These are phyloP conservation scores for Orgyia antiqua DNA, from an alignment of 2,888 invertebrate species.

Conservation along the genomic window DNA sequence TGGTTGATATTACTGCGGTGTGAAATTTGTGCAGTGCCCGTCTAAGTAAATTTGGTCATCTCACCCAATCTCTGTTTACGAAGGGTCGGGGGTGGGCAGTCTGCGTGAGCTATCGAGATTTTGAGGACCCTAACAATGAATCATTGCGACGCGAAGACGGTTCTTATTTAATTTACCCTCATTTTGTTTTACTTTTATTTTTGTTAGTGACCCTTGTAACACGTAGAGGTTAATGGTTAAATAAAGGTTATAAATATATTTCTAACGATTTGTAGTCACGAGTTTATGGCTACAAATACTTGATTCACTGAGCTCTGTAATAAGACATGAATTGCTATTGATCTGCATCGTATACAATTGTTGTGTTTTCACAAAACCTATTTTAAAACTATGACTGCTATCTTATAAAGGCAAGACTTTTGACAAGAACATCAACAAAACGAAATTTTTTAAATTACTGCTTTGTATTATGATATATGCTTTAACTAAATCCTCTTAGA, in stretches of 20 bases:
- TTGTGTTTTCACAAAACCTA: too few relatives aligned
- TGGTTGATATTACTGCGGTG: constrained; percentile 37
- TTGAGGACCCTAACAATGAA: constrained; percentile 66
- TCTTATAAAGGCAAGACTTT: too few relatives aligned
- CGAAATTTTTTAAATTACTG: too few relatives aligned
- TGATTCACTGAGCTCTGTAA: too few relatives aligned
- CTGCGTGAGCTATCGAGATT: constrained; percentile 64
- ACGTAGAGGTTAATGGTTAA: constrained; percentile 7
- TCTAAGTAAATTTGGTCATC: constrained; percentile 77
- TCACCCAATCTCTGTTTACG: constrained; percentile 67
- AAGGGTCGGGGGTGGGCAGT: constrained; percentile 45
- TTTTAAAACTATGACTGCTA: too few relatives aligned
- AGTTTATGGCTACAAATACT: too few relatives aligned
- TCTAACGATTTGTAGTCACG: too few relatives aligned
- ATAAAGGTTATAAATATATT: constrained; percentile 3
- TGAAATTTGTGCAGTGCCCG: constrained; percentile 53
- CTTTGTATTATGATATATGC: too few relatives aligned
- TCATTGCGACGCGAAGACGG: constrained; percentile 47
- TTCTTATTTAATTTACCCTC: constrained; percentile 60
- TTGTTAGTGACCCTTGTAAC: constrained; percentile 21
- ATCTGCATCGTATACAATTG: too few relatives aligned
- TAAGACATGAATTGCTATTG: too few relatives aligned
- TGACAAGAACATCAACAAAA: too few relatives aligned
- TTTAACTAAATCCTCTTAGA: too few relatives aligned
- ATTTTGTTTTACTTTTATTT: constrained; percentile 37